Evolutionary conservation across 2,888 invertebrate species (phyloP).

Genomic region (Chalcosyrphus nemorum): DNA sequence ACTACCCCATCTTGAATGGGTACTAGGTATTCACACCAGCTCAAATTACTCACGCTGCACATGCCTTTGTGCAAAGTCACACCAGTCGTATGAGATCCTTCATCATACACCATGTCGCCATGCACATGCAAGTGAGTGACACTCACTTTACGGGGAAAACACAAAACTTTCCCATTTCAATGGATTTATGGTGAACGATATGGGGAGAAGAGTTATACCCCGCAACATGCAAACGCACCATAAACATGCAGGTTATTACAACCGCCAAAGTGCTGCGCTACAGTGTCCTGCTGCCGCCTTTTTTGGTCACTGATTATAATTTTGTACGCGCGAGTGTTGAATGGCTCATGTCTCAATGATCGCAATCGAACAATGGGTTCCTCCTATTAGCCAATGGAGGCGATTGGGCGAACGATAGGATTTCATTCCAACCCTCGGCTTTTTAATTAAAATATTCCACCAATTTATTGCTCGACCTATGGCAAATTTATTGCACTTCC

Average conservation of each 20-base stretch:
- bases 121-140: neutral
- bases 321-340: conserved; percentile 40
- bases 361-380: conserved; percentile 51
- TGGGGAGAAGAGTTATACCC: conserved; percentile 24
- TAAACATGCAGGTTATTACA: conserved; percentile 65
- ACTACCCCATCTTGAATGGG: too few species aligned
- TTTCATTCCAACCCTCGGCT: conserved; percentile 17
- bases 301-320: conserved; percentile 27
- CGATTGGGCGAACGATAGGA: too few species aligned
- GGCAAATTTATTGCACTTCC: conserved; percentile 74
- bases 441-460: conserved; percentile 80
- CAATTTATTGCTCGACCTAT: conserved; percentile 73
- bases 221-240: conserved; percentile 57
- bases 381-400: too few species aligned
- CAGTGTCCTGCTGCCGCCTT: conserved; percentile 16
- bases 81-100: too few species aligned
- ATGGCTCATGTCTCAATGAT: conserved; percentile 40
- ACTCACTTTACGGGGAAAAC: conserved; percentile 21
- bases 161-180: conserved; percentile 38
- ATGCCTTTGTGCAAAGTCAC: too few species aligned
- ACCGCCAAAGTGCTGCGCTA: conserved; percentile 35
- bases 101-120: too few species aligned
- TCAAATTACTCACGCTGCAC: too few species aligned
- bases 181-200: conserved; percentile 27
- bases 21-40: too few species aligned